Evolutionary conservation across 2,113 vertebrate species (phyloP), one percentile per base, ranked within the genome.

Genomic region (Erpornis zantholeuca): DNA sequence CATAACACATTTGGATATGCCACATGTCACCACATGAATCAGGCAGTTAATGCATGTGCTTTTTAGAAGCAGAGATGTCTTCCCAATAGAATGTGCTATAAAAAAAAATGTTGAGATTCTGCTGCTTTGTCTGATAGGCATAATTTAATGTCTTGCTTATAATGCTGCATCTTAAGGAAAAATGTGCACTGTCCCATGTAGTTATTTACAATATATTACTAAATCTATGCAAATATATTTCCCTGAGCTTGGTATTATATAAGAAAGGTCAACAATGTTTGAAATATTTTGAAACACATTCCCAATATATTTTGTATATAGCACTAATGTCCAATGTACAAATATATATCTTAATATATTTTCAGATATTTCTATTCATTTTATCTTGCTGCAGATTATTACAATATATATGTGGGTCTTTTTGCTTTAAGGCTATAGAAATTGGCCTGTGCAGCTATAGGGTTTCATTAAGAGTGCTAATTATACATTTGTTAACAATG

Each of bases 161-260:
- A 98, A 98, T 96, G 97, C 97, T 98, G 98, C 96, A 98, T 98
- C 98, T 98, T 98, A 98, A 97, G 97, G 97, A 98, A 98, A 98
- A 98, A 98, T 97, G 97, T 95, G 97, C 94, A 97, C 95, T 97
- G 98, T 98, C 97, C 97, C 96, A 63, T 38, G 94, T 94, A 97
- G 97, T 98, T 98, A 98, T 98, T 98, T 98, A 98, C 97, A 97
- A 97, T 97, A 97, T 97, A 98, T 97, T 95, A 97, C 98, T 98
- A 98, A 98, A 98, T 97, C 97, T 98, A 98, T 98, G 98, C 98
- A 98, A 98, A 98, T 98, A 96, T 96, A 97, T 97, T 98, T 98
- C 95, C 92, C 95, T 38, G n/a, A 98, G 97, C 97, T 96, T 57
- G 15, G 92, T 97, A 95, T 98, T 97, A 98, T 97, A 97, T 98